Evolutionary conservation across 2,113 vertebrate genomes (phyloP), one percentile per base, ranked within the genome.

Genomic region (Triplophysa siluroides): DNA sequence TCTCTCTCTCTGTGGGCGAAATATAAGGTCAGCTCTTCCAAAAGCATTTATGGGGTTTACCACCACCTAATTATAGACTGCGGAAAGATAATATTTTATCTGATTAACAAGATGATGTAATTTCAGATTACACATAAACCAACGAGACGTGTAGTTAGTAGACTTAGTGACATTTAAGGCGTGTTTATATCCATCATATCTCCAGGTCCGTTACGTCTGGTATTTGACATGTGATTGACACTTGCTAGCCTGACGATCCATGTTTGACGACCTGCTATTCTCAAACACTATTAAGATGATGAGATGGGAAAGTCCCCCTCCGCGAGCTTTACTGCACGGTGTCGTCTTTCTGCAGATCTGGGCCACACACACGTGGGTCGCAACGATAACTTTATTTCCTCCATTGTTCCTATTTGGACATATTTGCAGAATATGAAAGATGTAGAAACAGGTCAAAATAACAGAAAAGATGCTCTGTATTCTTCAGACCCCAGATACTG

Each of bases 241-340:
- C 68, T 56, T 72, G 67, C 79, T 64, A 45, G 79, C 54, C 26
- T 16, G 38, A 18, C 24, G 21, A 29, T 29, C 67, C 78, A 67
- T 83, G 78, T 87, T 81, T 88, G 88, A 90, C 86, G 83, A 88
- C 83, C 85, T 88, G 85, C 88, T 91, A 88, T 90, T 90, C 84
- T 86, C 62, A 84, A 85, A 72, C 18, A 21, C 41, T 56, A 73
- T 26, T 64, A 67, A 81, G 83, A 83, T 73, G 77, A 72, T n/a
- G 47, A 41, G 77, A 76, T 82, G 83, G 90, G 91, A 90, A 91
- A 90, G 87, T 90, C 89, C 89, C 91, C 83, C 78, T 43, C 45
- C 66, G 78, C 81, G 71, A 87, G 80, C 84, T 81, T 50, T 64
- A 54, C 74, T 82, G 81, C 18, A 2, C 41, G 86, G 92, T 90